phyloP scores from a whole-genome alignment of 1,140 invertebrate species.

The Drosophila auraria region DNA sequence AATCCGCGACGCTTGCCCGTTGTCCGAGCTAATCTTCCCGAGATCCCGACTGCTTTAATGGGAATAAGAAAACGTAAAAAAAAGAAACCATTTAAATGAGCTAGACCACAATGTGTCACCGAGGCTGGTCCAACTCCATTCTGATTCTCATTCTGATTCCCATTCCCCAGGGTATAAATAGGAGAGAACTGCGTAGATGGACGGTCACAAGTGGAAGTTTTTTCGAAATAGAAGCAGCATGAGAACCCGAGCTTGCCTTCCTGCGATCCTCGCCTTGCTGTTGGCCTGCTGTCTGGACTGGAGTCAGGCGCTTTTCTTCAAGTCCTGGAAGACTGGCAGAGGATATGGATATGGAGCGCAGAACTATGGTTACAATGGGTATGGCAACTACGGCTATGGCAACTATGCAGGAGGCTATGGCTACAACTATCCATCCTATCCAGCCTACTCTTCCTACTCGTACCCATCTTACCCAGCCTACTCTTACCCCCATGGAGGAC shows the following conservation, averaged over 20 bases:
- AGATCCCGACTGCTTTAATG: slow-evolving; percentile 59
- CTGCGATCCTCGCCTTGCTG: slow-evolving; percentile 36
- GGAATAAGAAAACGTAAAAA: slow-evolving; percentile 33
- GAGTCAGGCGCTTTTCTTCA: slow-evolving; percentile 57
- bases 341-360: slow-evolving; percentile 1
- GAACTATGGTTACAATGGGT: slow-evolving; percentile 23
- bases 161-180: slow-evolving; percentile 69
- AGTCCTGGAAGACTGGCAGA: slow-evolving; percentile 45
- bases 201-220: slow-evolving; percentile 44
- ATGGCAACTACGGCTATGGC: slow-evolving; percentile 37
- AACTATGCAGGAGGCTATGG: slow-evolving; percentile 41
- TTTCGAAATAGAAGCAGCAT: slow-evolving; percentile 50
- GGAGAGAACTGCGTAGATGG: slow-evolving; percentile 44
- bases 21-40: slow-evolving; percentile 61
- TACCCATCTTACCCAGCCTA: slow-evolving; percentile 7
- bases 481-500: background rate
- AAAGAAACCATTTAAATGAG: slow-evolving; percentile 58
- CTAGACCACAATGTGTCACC: slow-evolving; percentile 72
- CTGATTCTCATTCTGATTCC: background rate
- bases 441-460: slow-evolving; percentile 16
- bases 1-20: slow-evolving; percentile 53
- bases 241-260: slow-evolving; percentile 24
- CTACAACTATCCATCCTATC: slow-evolving; percentile 24
- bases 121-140: slow-evolving; percentile 5
- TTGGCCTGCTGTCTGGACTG: slow-evolving; percentile 37